Evolutionary conservation across 2,113 vertebrate genomes (phyloP).

Genomic region (Pantherophis guttatus): DNA sequence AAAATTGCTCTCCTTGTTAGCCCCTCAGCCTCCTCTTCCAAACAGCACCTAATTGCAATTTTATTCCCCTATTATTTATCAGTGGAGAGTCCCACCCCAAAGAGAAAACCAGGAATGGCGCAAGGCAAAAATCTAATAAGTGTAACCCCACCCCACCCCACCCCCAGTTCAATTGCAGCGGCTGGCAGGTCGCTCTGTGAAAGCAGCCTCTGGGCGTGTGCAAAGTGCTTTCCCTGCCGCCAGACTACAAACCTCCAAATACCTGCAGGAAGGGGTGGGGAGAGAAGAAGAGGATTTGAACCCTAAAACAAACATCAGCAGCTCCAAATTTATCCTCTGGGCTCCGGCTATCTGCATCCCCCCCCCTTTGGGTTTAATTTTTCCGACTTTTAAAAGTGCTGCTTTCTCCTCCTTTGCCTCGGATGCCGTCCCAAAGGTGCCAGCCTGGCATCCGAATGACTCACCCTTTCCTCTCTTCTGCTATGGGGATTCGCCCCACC

Average conservation of each 20-base stretch:
- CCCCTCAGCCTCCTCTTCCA: background rate
- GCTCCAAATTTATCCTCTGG: background rate
- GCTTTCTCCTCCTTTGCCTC: background rate
- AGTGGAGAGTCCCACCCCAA: too few species aligned
- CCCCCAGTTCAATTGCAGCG: background rate
- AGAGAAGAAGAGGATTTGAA: background rate
- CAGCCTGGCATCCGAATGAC: background rate
- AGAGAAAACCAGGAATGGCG: background rate
- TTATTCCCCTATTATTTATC: background rate
- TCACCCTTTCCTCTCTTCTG: background rate
- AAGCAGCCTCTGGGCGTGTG: background rate
- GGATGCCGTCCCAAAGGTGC: background rate
- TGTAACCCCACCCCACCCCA: too few species aligned
- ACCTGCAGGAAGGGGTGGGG: too few species aligned
- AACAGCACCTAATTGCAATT: background rate
- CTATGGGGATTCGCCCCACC: background rate
- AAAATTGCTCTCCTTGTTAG: background rate
- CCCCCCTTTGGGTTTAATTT: accelerated
- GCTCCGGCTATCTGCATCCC: accelerated
- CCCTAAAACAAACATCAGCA: background rate
- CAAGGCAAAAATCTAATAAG: too few species aligned
- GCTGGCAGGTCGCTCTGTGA: background rate
- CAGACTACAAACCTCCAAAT: background rate
- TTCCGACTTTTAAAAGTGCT: background rate
- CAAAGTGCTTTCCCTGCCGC: background rate